Evolutionary conservation across 2,113 vertebrate species (phyloP).

Genomic region (Crypturellus undulatus): DNA sequence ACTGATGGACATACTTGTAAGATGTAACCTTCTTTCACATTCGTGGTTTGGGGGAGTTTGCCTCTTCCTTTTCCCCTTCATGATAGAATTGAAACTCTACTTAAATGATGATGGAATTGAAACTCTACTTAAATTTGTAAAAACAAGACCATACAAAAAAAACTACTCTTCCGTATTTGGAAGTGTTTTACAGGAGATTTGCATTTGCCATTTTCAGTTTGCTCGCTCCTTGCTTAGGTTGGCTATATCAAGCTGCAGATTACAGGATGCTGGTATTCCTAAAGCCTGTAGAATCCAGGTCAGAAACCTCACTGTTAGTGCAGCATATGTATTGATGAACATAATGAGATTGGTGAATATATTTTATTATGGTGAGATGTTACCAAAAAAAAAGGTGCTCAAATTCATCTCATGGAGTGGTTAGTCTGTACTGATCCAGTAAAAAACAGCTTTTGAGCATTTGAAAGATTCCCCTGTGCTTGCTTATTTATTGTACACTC

Average conservation of each 20-base stretch:
- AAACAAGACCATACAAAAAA: not conserved
- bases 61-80: not conserved
- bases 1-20: not conserved
- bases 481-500: not conserved
- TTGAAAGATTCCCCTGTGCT: not conserved
- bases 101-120: not conserved
- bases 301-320: not conserved
- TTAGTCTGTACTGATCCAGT: not conserved
- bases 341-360: not conserved
- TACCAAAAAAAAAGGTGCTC: not conserved
- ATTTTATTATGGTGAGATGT: not conserved
- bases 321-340: not conserved
- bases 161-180: not conserved
- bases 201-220: not conserved
- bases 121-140: not conserved
- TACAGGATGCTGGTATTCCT: not conserved
- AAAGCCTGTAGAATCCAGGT: not conserved
- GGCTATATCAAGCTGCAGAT: not conserved
- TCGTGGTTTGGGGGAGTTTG: not conserved
- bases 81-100: not conserved
- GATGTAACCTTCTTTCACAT: not conserved
- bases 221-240: not conserved
- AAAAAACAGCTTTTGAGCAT: not conserved
- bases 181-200: not conserved
- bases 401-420: not conserved